Evolutionary conservation across 1,140 invertebrate genomes (phyloP).

Genomic region (Maniola jurtina): DNA sequence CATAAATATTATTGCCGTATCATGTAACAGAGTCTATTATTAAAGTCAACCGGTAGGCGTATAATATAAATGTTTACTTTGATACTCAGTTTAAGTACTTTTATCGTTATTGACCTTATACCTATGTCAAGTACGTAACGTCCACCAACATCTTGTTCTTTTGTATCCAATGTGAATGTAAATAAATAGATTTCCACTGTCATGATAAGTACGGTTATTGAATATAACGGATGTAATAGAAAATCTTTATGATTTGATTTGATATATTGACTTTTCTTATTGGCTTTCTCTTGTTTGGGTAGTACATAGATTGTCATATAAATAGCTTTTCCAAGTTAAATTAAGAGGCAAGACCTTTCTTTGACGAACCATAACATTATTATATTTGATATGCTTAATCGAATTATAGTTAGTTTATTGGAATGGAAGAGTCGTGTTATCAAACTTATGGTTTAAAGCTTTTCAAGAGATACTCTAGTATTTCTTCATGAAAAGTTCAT

Average conservation of each 20-base stretch:
- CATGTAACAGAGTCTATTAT: conserved; percentile 13
- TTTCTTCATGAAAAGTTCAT: too few species aligned
- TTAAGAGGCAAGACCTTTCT: too few species aligned
- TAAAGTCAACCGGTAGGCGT: conserved; percentile 49
- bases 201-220: conserved; percentile 3
- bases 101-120: conserved; percentile 72
- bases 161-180: conserved; percentile 33
- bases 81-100: conserved; percentile 72
- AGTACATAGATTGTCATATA: not conserved
- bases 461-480: too few species aligned
- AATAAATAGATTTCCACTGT: conserved; percentile 16
- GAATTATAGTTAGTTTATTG: too few species aligned
- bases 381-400: too few species aligned
- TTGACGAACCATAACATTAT: too few species aligned
- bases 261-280: not conserved
- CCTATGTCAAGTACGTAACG: conserved; percentile 42
- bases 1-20: conserved; percentile 27
- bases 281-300: not conserved
- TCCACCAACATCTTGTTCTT: conserved; percentile 51
- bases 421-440: too few species aligned
- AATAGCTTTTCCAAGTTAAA: too few species aligned
- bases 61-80: conserved; percentile 59
- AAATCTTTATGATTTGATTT: not conserved
- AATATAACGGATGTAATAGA: not conserved
- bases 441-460: too few species aligned